Conservation (phyloP, 2,113 vertebrate species). For the Clarias gariepinus region DNA sequence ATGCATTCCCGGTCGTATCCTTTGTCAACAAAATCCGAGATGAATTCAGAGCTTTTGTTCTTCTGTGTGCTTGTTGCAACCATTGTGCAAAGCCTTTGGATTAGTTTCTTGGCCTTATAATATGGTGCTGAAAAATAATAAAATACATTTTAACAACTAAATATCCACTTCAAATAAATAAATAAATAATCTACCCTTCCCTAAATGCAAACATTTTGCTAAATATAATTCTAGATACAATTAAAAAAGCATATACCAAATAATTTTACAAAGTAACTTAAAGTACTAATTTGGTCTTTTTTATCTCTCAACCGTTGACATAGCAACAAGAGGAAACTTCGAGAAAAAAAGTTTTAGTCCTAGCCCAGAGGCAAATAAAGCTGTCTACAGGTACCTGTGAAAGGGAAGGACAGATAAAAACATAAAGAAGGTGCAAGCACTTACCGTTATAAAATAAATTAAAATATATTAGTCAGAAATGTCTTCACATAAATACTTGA, state of each 20-base stretch:
- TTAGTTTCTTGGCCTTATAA: constrained; percentile 18
- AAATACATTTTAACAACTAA: neutral
- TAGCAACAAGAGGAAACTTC: neutral
- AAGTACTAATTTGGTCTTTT: neutral
- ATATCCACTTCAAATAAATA: neutral
- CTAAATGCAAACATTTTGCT: neutral
- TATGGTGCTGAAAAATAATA: constrained; percentile 35
- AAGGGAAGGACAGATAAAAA: neutral
- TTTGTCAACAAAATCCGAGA: constrained; percentile 62
- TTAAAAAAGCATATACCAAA: neutral
- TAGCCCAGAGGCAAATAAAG: neutral
- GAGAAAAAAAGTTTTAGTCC: constrained; percentile 4
- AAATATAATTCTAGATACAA: neutral
- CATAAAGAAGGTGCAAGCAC: neutral
- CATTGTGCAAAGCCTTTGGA: constrained; percentile 55
- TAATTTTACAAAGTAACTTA: neutral
- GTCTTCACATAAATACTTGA: constrained; percentile 48
- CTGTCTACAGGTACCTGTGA: neutral
- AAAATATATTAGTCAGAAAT: constrained; percentile 52
- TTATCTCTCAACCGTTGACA: neutral
- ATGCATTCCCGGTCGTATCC: constrained; percentile 67
- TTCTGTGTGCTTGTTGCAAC: constrained; percentile 74
- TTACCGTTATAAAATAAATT: constrained; percentile 50
- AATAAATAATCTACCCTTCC: neutral
- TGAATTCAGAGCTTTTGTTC: constrained; percentile 64